phyloP scores from a whole-genome alignment of 2,113 vertebrate genomes.

The Catharus bicknelli region DNA sequence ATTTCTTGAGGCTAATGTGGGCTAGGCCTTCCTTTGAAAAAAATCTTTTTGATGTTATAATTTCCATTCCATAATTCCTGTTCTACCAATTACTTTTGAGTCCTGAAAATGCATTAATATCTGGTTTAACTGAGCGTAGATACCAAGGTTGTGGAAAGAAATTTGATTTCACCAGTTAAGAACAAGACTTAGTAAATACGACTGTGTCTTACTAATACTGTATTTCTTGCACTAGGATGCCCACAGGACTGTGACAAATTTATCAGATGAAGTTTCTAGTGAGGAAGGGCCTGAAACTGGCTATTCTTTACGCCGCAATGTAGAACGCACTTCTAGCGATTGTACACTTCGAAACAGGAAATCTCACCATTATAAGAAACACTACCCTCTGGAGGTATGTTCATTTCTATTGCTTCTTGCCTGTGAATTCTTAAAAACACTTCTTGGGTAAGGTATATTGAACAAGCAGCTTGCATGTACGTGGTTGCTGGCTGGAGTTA shows the following conservation, averaged over 20 bases:
- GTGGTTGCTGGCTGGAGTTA: background rate
- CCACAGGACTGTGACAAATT: constrained; percentile 72
- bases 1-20: background rate
- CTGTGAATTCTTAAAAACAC: background rate
- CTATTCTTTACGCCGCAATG: constrained; percentile 78
- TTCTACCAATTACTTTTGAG: background rate
- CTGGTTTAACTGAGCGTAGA: background rate
- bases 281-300: constrained; percentile 91
- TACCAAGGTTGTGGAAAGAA: background rate
- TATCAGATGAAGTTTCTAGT: constrained; percentile 95
- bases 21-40: background rate
- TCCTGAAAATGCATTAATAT: background rate
- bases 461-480: background rate
- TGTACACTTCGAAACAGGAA: constrained; percentile 85
- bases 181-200: background rate
- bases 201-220: background rate
- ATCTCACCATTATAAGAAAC: constrained; percentile 91
- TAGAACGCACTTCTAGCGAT: constrained; percentile 84
- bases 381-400: constrained; percentile 87
- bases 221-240: constrained; percentile 74
- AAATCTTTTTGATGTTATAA: background rate
- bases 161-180: background rate
- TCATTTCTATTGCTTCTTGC: background rate
- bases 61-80: background rate
- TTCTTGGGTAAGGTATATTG: background rate